phyloP scores from a whole-genome alignment of 1,140 invertebrate genomes.

The Calephelis nemesis region DNA sequence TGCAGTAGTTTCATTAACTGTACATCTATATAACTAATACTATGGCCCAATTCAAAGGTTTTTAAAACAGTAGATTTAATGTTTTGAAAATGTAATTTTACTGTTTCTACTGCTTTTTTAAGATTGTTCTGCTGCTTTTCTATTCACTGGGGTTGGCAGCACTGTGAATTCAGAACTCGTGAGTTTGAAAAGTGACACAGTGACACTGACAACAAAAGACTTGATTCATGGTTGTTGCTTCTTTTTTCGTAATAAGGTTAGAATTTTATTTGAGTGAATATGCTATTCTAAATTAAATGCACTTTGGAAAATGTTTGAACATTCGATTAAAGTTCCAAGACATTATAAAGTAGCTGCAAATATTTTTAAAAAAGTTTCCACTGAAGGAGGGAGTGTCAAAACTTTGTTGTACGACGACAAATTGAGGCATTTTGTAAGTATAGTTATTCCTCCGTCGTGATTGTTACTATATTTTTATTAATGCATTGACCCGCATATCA shows the following conservation, averaged over 20 bases:
- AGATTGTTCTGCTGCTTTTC: no score
- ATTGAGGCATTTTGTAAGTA: slow-evolving; percentile 79
- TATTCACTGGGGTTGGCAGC: no score
- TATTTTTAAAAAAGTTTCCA: slow-evolving; percentile 83
- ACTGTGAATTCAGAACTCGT: no score
- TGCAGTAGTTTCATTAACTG: no score
- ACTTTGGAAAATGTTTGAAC: slow-evolving; percentile 79
- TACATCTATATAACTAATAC: no score
- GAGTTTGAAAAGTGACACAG: no score
- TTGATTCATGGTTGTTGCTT: neutral
- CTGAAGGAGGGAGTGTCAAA: slow-evolving; percentile 86
- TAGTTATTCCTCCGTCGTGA: slow-evolving; percentile 15
- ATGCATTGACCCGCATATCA: no score
- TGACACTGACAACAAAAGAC: no score
- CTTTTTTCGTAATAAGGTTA: neutral
- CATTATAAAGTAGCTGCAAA: slow-evolving; percentile 86
- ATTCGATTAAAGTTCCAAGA: slow-evolving; percentile 87
- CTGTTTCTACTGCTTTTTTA: no score
- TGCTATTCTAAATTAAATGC: slow-evolving; percentile 16
- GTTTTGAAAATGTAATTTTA: no score
- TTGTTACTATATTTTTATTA: neutral
- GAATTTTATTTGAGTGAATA: slow-evolving; percentile 5
- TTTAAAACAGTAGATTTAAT: no score
- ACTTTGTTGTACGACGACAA: slow-evolving; percentile 84
- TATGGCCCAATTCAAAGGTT: no score